phyloP scores from a whole-genome alignment of 1,140 invertebrate species.

The Procambarus virginalis region DNA sequence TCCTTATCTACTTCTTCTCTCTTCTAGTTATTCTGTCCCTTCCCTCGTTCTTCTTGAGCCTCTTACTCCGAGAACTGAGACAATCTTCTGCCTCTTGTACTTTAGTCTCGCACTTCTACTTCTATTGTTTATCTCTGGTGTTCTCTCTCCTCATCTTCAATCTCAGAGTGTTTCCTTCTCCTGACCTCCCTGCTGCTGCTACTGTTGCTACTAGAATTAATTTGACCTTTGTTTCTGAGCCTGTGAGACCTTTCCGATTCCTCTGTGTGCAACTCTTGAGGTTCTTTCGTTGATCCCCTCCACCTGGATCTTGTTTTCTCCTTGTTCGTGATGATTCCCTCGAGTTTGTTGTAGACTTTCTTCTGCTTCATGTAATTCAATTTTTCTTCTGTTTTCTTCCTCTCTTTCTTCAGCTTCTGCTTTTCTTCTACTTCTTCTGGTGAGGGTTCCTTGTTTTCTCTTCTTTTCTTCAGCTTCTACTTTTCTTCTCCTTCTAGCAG shows the following conservation, averaged over 20 bases:
- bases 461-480: slow-evolving; percentile 71
- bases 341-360: neutral
- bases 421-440: slow-evolving; percentile 70
- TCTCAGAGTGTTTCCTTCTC: slow-evolving; percentile 54
- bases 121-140: neutral
- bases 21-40: slow-evolving; percentile 9
- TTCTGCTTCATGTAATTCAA: neutral
- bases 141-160: slow-evolving; percentile 40
- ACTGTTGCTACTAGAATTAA: neutral
- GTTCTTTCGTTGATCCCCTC: too few species aligned
- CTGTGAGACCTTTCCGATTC: too few species aligned
- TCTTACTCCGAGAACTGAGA: slow-evolving; percentile 13
- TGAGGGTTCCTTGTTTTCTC: slow-evolving; percentile 76
- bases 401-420: slow-evolving; percentile 75
- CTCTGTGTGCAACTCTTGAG: too few species aligned
- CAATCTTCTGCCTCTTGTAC: slow-evolving; percentile 15
- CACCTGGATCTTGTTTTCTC: too few species aligned
- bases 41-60: slow-evolving; percentile 32
- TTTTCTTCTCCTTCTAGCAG: neutral
- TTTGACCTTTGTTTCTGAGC: slow-evolving; percentile 40
- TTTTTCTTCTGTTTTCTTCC: slow-evolving; percentile 50
- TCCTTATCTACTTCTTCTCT: slow-evolving; percentile 25
- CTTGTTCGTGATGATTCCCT: too few species aligned
- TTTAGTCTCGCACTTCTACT: slow-evolving; percentile 16
- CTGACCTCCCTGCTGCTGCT: slow-evolving; percentile 8